A percentile compares a stretch with the other conserved stretches of the same genome.
Evolutionary conservation across 2,888 invertebrate species (phyloP).

Genomic region (Drosophila formosana): DNA sequence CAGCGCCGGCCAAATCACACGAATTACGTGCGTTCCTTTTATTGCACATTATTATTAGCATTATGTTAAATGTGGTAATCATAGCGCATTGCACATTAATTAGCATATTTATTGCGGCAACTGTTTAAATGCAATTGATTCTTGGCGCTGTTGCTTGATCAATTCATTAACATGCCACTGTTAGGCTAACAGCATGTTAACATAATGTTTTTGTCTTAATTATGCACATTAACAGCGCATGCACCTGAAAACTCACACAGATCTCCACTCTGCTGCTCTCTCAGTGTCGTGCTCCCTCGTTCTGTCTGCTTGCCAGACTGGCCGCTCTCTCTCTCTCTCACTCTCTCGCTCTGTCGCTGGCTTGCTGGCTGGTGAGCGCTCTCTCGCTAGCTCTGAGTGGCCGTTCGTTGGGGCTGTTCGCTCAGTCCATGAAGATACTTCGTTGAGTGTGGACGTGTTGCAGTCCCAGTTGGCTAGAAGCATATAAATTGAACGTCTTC

Average conservation of each 20-base stretch:
- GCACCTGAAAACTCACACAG: conserved; percentile 24
- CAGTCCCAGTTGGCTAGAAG: conserved; percentile 13
- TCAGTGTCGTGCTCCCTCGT: background rate
- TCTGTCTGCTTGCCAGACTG: background rate
- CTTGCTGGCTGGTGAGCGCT: background rate
- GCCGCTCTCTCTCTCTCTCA: background rate
- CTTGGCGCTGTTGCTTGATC: conserved; percentile 4
- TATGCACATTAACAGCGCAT: conserved; percentile 16
- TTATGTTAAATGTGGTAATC: background rate
- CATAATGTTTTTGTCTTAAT: conserved; percentile 18
- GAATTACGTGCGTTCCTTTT: background rate
- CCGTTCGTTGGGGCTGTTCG: conserved; percentile 16
- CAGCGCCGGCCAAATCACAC: background rate
- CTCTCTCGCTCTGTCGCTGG: background rate
- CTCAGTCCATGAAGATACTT: conserved; percentile 52
- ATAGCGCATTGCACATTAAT: background rate
- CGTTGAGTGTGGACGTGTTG: conserved; percentile 45
- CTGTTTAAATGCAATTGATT: conserved; percentile 3
- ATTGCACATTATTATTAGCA: background rate
- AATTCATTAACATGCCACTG: conserved; percentile 14
- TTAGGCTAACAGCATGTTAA: conserved; percentile 14
- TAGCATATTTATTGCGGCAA: conserved; percentile 4
- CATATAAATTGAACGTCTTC: conserved; percentile 7
- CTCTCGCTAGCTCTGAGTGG: background rate
- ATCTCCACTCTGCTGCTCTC: background rate